These are phyloP conservation scores for Pocota personata DNA, from an alignment of 2,888 invertebrate species.

Conservation along the genomic window DNA sequence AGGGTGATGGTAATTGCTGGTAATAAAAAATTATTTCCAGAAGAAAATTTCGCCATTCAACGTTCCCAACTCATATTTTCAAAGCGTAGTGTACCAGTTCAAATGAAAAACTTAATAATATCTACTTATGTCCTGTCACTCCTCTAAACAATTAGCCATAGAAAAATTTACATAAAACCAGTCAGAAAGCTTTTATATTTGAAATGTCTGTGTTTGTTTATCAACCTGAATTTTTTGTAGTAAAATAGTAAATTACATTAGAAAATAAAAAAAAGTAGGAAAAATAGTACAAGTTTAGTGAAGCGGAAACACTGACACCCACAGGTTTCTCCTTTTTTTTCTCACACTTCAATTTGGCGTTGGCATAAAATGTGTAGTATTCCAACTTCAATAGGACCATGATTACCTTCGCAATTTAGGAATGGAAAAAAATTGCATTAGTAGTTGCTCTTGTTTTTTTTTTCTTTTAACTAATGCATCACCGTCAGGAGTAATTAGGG, in stretches of 20 bases:
- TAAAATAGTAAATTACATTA: no score
- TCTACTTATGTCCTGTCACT: not conserved
- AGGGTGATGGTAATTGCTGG: slow-evolving; percentile 20
- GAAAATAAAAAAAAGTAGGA: not conserved
- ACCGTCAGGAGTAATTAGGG: slow-evolving; percentile 40
- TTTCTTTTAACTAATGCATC: slow-evolving; percentile 41
- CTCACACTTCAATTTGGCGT: not conserved
- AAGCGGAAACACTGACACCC: not conserved
- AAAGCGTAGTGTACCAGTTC: not conserved
- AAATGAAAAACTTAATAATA: not conserved
- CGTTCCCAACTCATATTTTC: slow-evolving; percentile 1
- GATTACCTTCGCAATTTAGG: slow-evolving; percentile 52
- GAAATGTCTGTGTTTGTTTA: no score
- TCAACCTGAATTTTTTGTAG: no score
- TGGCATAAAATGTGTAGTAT: slow-evolving; percentile 30
- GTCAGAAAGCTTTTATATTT: no score
- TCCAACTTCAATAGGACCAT: slow-evolving; percentile 38
- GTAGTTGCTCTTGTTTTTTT: not conserved
- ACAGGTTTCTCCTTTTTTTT: not conserved
- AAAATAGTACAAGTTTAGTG: not conserved
- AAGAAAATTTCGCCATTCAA: not conserved
- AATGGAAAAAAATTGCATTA: slow-evolving; percentile 25
- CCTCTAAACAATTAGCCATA: no score
- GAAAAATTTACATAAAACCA: no score
- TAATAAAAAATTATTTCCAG: slow-evolving; percentile 44